Evolutionary conservation across 2,888 invertebrate species (phyloP), one percentile per base, ranked within the genome.

Genomic region (Drosophila nr. perissopoda): DNA sequence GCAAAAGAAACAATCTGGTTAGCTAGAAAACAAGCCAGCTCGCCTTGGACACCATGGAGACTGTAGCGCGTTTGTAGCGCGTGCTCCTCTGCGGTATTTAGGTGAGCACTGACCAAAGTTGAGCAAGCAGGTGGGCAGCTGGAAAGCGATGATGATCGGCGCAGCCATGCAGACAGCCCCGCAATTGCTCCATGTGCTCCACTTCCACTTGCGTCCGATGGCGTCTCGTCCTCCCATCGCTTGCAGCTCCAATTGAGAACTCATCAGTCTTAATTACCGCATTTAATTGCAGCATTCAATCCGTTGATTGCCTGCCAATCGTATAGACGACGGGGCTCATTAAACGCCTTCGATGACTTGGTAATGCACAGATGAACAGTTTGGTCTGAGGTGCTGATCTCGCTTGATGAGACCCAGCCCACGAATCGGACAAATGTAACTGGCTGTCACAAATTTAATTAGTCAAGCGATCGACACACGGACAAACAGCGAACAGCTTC

Each of bases 231-330:
- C 66, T 58, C 21, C 45, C 60, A 69, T 70, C 69, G 74, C 57
- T 61, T 57, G 63, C 63, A 49, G 72, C 66, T 59, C 60, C 64
- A 72, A 75, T 80, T 80, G 60, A 69, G 76, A 65, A 70, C 69
- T 88, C 83, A 75, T 86, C 76, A 70, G 73, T 40, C 75, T 69
- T 86, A 83, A 80, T 88, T 73, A 40, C 52, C 40, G 51, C 72
- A 73, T 61, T 86, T 77, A 77, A 83, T 85, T 82, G 76, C 16
- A 45, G 8, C 45, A 16, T 25, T 25, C 45, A 25, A 8, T 16
- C 13, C 45, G 7, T 45, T 25, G 13, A 45, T 21, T 45, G 25
- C 4, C 25, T 4, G 16, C 4, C 45, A 27, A 21, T 21, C 45
- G 13, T 25, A 25, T 13, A 29, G 53, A 45, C 33, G 45, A 16